Conservation (phyloP, 2,113 vertebrate species). For the Forbesichthys papilliferus region DNA sequence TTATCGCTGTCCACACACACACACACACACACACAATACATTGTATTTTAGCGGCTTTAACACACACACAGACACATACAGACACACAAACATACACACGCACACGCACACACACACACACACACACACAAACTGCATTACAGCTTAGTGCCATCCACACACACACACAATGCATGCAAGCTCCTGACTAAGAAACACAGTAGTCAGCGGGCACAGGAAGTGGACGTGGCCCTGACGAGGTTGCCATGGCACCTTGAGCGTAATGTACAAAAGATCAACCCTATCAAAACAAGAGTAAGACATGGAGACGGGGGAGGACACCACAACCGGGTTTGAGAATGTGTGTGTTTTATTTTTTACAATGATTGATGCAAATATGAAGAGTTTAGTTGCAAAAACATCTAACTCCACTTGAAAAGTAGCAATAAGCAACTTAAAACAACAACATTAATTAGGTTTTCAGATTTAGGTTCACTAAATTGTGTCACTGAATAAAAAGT, state of each 20-base stretch:
- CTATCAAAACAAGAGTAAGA: conserved; percentile 9
- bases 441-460: too few species aligned
- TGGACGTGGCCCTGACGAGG: conserved; percentile 39
- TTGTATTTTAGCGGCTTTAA: too few species aligned
- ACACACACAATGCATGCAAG: too few species aligned
- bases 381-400: not conserved
- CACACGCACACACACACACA: conserved; percentile 9
- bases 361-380: not conserved
- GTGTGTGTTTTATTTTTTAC: conserved; percentile 7
- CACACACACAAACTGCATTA: conserved; percentile 15
- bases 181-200: conserved; percentile 16
- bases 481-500: too few species aligned
- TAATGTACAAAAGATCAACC: conserved; percentile 23
- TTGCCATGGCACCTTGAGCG: too few species aligned
- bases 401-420: too few species aligned
- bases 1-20: not conserved
- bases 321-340: not conserved
- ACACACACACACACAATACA: not conserved
- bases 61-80: conserved; percentile 31
- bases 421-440: too few species aligned
- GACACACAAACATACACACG: not conserved
- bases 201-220: conserved; percentile 6
- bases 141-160: too few species aligned
- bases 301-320: not conserved
- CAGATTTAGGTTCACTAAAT: too few species aligned